A percentile compares a stretch with the other conserved stretches of the same genome.
Conservation (phyloP, 2,888 invertebrate genomes). For the Archaeoteleia sp. region DNA sequence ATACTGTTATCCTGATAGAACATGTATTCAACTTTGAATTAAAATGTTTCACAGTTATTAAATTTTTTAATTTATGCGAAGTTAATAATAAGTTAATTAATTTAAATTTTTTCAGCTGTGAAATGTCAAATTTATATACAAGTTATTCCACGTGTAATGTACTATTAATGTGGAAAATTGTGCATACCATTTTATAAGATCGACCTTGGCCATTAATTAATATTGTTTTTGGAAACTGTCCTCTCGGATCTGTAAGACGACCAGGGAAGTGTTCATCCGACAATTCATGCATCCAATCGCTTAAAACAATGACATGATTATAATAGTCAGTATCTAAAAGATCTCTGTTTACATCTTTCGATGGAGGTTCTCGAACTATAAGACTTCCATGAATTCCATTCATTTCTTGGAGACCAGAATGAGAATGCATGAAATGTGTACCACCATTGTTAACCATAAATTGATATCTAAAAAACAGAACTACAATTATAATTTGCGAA, state of each 20-base stretch:
- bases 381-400: constrained; percentile 79
- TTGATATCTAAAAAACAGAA: constrained; percentile 68
- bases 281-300: constrained; percentile 76
- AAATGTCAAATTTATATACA: too few relatives aligned
- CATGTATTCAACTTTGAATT: too few relatives aligned
- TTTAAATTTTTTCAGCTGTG: too few relatives aligned
- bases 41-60: too few relatives aligned
- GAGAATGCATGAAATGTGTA: constrained; percentile 74
- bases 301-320: constrained; percentile 77
- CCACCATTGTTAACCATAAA: constrained; percentile 69
- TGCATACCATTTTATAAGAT: constrained; percentile 33
- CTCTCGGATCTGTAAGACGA: constrained; percentile 71
- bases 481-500: too few relatives aligned
- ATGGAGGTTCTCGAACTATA: constrained; percentile 76
- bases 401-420: constrained; percentile 76
- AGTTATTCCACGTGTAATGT: too few relatives aligned
- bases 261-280: constrained; percentile 74
- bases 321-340: constrained; percentile 76
- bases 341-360: constrained; percentile 31
- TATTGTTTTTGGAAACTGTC: constrained; percentile 68
- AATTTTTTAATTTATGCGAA: too few relatives aligned
- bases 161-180: too few relatives aligned
- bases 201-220: constrained; percentile 70
- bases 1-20: constrained; percentile 24
- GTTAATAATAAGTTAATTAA: too few relatives aligned